Evolutionary conservation across 2,797 vertebrate species (phyloP).

Genomic region (Sus cebifrons): DNA sequence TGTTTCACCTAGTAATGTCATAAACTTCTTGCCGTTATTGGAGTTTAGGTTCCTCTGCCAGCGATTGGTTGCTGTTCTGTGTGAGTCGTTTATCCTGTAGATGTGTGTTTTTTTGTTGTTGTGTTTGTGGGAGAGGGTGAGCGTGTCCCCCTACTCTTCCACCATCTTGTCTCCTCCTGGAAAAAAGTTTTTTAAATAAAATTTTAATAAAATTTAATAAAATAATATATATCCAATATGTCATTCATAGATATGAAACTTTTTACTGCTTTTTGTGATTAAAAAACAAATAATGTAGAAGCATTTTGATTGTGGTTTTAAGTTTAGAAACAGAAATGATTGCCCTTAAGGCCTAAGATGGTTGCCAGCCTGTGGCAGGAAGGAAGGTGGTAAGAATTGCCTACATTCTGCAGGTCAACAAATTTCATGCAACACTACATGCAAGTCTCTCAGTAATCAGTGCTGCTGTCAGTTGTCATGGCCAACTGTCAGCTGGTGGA

Average conservation of each 20-base stretch:
- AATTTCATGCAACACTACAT: conserved; percentile 15
- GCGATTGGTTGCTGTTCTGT: too few relatives aligned
- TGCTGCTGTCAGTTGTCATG: conserved; percentile 26
- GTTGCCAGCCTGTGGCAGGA: background rate
- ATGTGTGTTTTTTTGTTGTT: too few relatives aligned
- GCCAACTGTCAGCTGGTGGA: conserved; percentile 48
- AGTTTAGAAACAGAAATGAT: background rate
- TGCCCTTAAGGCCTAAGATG: conserved; percentile 29
- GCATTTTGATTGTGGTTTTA: conserved; percentile 49
- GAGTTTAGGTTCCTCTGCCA: too few relatives aligned
- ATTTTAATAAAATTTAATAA: background rate
- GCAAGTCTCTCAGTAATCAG: conserved; percentile 47
- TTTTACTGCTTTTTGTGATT: background rate
- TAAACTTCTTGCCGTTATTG: too few relatives aligned
- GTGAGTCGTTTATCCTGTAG: too few relatives aligned
- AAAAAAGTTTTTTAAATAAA: too few relatives aligned
- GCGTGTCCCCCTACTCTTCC: too few relatives aligned
- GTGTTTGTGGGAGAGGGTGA: too few relatives aligned
- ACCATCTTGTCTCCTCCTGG: too few relatives aligned
- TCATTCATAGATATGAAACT: background rate
- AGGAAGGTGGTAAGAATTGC: background rate
- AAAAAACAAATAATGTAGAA: background rate
- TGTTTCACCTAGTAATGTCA: too few relatives aligned
- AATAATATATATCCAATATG: background rate
- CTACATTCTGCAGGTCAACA: conserved; percentile 17